Conservation (phyloP, 2,797 vertebrate species). For the Glossophaga mutica region DNA sequence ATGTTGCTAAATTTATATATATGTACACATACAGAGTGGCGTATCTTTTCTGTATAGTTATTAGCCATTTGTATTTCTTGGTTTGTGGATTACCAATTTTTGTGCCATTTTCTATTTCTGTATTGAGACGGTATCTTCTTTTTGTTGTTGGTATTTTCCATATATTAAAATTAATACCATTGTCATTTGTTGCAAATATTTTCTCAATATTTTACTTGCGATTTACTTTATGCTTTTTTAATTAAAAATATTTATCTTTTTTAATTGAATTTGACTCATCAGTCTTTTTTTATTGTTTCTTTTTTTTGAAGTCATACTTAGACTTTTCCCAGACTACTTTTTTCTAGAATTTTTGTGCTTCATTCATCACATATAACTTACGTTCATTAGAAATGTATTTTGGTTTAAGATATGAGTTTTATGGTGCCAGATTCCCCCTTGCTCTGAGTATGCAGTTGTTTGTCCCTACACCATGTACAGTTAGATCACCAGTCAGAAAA, state of each 20-base stretch:
- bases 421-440: background rate
- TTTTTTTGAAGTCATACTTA: slow-evolving; percentile 5
- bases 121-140: background rate
- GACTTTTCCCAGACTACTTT: background rate
- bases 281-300: background rate
- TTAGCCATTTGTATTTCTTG: background rate
- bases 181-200: slow-evolving; percentile 37
- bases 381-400: background rate
- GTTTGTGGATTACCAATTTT: slow-evolving; percentile 2
- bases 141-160: background rate
- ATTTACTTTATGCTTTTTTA: background rate
- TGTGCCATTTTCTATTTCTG: background rate
- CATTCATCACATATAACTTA: background rate
- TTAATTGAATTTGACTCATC: background rate
- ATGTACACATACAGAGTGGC: background rate
- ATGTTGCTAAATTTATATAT: background rate
- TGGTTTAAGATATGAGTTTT: background rate
- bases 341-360: background rate
- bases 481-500: background rate
- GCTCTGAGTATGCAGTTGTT: background rate
- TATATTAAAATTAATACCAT: background rate
- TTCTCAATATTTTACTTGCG: background rate
- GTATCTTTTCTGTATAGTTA: background rate
- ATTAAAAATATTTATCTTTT: background rate
- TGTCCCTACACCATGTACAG: background rate